phyloP scores from a whole-genome alignment of 2,797 vertebrate species.

The Hozukius guyotensis region DNA sequence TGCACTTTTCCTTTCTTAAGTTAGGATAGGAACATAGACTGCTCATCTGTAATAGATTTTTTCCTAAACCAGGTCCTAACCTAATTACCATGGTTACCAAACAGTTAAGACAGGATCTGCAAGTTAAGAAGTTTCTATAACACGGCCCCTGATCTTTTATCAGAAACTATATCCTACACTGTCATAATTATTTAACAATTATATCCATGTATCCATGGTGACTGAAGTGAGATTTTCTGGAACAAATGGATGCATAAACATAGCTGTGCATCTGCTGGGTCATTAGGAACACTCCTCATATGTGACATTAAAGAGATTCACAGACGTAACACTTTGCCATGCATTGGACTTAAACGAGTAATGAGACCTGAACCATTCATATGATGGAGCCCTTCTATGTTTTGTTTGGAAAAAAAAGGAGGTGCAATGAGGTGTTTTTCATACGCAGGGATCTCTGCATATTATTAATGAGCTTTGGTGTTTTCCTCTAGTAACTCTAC shows the following conservation, averaged over 20 bases:
- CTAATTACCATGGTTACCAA: background rate
- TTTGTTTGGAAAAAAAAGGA: conserved; percentile 43
- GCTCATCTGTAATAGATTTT: too few species aligned
- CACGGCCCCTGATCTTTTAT: conserved; percentile 48
- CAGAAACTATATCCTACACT: conserved; percentile 62
- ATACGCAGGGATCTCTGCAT: conserved; percentile 32
- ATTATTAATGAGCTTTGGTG: conserved; percentile 64
- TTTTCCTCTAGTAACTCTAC: conserved; percentile 59
- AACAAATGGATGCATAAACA: conserved; percentile 39
- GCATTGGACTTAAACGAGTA: conserved; percentile 6
- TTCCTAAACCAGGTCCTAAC: too few species aligned
- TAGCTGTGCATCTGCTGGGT: conserved; percentile 7
- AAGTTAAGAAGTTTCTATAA: conserved; percentile 18
- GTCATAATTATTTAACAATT: conserved; percentile 70
- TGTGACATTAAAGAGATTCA: conserved; percentile 36
- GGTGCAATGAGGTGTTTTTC: conserved; percentile 39
- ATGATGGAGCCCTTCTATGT: conserved; percentile 32
- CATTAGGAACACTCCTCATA: conserved; percentile 24
- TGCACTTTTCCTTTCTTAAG: too few species aligned
- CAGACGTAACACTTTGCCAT: conserved; percentile 33
- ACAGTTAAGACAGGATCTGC: conserved; percentile 3
- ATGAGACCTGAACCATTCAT: conserved; percentile 22
- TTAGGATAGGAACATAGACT: too few species aligned
- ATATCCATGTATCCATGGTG: conserved; percentile 45
- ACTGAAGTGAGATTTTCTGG: conserved; percentile 53